Percentiles rank a stretch among this genome's conserved stretches.
Conservation (phyloP, 1,140 invertebrate genomes). For the Mizuhopecten yessoensis region DNA sequence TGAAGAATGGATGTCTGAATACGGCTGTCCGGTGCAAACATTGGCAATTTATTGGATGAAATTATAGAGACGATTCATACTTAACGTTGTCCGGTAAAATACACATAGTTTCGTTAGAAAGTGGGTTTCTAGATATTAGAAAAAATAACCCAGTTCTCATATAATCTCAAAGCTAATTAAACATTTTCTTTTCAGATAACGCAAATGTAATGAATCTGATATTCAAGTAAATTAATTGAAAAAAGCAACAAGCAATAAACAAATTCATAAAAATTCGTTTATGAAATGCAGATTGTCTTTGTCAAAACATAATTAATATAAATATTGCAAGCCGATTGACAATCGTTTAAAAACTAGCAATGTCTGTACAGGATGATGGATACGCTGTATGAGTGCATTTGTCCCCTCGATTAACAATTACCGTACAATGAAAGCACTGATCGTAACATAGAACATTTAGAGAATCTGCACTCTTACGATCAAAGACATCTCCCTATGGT, state of each 20-base stretch:
- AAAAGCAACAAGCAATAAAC: not conserved
- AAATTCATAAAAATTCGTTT: not conserved
- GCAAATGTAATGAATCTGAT: no score
- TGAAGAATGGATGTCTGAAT: not conserved
- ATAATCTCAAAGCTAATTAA: not conserved
- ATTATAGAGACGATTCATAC: no score
- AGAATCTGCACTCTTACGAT: not conserved
- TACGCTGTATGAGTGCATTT: not conserved
- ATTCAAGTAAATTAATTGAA: not conserved
- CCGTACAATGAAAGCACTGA: not conserved
- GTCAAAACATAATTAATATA: not conserved
- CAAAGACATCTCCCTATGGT: not conserved
- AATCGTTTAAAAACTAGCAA: not conserved
- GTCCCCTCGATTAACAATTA: constrained; percentile 15
- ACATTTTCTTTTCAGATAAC: no score
- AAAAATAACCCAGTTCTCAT: no score
- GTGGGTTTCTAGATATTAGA: no score
- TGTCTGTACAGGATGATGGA: not conserved
- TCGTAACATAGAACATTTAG: not conserved
- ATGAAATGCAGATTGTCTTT: not conserved
- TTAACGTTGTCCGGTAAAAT: no score
- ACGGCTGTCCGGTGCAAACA: not conserved
- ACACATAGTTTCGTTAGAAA: no score
- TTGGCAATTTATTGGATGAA: not conserved
- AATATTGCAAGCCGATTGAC: not conserved